These are phyloP conservation scores for Empidonax traillii DNA, from an alignment of 2,113 vertebrate genomes.

Conservation along the genomic window DNA sequence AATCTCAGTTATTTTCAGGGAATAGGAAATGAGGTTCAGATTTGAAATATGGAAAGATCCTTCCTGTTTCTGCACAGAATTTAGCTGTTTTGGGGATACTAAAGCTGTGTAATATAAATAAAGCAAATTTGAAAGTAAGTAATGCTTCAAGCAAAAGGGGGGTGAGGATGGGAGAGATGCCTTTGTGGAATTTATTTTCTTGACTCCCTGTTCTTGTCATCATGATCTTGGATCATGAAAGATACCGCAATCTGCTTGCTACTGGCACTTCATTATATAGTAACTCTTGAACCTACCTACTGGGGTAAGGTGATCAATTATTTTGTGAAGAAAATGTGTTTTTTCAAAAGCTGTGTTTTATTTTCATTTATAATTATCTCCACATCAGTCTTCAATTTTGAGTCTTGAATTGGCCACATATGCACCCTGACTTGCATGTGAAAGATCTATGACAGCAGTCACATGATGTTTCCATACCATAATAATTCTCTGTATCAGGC, in stretches of 20 bases:
- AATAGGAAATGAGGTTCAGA: background rate
- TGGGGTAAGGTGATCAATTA: background rate
- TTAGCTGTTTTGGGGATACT: background rate
- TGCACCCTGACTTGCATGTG: conserved; percentile 63
- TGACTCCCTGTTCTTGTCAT: background rate
- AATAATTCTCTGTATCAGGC: conserved; percentile 39
- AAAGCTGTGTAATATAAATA: background rate
- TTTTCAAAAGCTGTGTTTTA: conserved; percentile 66
- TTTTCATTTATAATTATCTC: conserved; percentile 75
- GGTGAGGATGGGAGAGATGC: background rate
- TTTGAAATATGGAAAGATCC: background rate
- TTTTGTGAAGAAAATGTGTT: conserved; percentile 57
- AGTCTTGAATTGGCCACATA: conserved; percentile 72
- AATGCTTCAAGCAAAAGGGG: background rate
- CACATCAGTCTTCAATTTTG: conserved; percentile 74
- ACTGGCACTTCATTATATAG: background rate
- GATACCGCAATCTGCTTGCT: background rate
- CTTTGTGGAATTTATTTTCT: background rate
- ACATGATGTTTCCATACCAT: conserved; percentile 48
- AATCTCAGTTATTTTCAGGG: background rate
- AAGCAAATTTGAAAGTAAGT: background rate
- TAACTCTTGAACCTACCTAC: conserved; percentile 3
- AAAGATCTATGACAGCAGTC: conserved; percentile 70
- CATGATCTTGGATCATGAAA: background rate
- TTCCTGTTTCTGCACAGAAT: background rate